Evolutionary conservation across 2,797 vertebrate species (phyloP).

Genomic region (Gobio occitaniae): DNA sequence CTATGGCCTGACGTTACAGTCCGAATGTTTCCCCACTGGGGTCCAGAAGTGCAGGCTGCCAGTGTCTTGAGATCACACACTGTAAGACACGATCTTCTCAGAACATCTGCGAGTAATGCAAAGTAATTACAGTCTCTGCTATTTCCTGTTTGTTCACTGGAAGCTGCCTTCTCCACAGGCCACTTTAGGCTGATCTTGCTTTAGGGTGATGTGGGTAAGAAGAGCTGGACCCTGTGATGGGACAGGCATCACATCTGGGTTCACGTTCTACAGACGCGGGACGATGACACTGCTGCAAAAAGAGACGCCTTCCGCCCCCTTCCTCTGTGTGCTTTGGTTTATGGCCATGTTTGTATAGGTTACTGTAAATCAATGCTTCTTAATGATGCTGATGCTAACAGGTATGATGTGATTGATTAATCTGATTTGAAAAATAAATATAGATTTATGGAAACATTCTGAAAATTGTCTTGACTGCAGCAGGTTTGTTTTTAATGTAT

Average conservation of each 20-base stretch:
- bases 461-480: constrained; percentile 31
- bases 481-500: constrained; percentile 1
- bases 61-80: constrained; percentile 33
- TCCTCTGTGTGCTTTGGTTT: constrained; percentile 60
- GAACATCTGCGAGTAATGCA: constrained; percentile 66
- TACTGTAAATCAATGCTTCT: constrained; percentile 66
- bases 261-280: constrained; percentile 26
- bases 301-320: constrained; percentile 27
- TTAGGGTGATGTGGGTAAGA: constrained; percentile 41
- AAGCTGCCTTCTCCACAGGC: constrained; percentile 53
- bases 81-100: constrained; percentile 38
- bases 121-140: constrained; percentile 54
- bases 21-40: constrained; percentile 18
- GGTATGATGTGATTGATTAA: constrained; percentile 68
- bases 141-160: constrained; percentile 65
- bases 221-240: constrained; percentile 34
- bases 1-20: constrained; percentile 43
- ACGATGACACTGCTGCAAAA: constrained; percentile 31
- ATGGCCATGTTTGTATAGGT: constrained; percentile 65
- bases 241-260: constrained; percentile 40
- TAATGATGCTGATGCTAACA: constrained; percentile 67
- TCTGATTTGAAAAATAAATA: constrained; percentile 67
- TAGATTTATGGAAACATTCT: constrained; percentile 64
- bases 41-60: constrained; percentile 2
- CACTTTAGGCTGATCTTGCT: constrained; percentile 20